Conservation (phyloP, 1,140 invertebrate species). For the Adelges cooleyi region DNA sequence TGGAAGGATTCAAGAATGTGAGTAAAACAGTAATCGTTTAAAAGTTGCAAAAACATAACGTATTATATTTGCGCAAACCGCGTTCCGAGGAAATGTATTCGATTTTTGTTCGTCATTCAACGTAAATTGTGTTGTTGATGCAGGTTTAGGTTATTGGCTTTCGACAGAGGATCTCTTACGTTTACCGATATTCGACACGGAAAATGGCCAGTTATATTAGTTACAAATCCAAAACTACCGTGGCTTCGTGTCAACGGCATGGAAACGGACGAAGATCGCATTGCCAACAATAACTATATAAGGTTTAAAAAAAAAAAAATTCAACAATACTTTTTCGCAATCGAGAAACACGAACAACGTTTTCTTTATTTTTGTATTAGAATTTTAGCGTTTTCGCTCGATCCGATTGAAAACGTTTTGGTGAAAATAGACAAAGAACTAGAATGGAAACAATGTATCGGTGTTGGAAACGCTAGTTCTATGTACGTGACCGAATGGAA, state of each 20-base stretch:
- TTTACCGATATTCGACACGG: constrained; percentile 67
- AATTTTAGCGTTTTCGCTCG: constrained; percentile 60
- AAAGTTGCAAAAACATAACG: too few species aligned
- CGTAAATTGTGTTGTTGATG: too few species aligned
- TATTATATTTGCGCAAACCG: too few species aligned
- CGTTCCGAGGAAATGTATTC: too few species aligned
- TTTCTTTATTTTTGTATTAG: constrained; percentile 38
- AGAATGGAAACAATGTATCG: constrained; percentile 49
- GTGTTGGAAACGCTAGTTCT: constrained; percentile 46
- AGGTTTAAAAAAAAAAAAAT: not conserved
- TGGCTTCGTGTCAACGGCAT: not conserved
- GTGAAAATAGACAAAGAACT: constrained; percentile 51
- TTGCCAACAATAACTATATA: constrained; percentile 12
- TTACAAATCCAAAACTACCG: constrained; percentile 73
- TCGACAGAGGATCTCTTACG: constrained; percentile 84
- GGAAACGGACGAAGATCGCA: not conserved
- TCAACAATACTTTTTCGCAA: too few species aligned
- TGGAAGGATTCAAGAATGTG: constrained; percentile 87
- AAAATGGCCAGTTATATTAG: constrained; percentile 67
- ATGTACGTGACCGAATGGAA: constrained; percentile 64
- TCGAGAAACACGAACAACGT: too few species aligned
- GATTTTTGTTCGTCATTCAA: too few species aligned
- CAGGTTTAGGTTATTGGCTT: constrained; percentile 66
- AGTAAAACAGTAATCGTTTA: too few species aligned
- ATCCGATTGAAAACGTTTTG: constrained; percentile 48